Conservation (phyloP, 1,140 invertebrate genomes). For the Ganaspis sp. region DNA sequence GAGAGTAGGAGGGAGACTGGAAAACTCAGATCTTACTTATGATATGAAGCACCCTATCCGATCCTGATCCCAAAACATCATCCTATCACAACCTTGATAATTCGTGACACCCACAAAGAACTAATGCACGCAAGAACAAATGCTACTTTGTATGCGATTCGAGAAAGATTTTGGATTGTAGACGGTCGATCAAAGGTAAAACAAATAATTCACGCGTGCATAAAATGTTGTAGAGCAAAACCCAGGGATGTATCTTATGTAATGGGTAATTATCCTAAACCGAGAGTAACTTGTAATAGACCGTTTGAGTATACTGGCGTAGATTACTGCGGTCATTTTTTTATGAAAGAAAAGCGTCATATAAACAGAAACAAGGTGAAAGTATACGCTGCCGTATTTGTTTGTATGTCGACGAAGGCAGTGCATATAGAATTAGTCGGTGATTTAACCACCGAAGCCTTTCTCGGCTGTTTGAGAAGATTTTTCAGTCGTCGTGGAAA, state of each 20-base stretch:
- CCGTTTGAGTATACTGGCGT: not conserved
- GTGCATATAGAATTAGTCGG: not conserved
- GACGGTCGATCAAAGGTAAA: not conserved
- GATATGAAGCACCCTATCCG: not conserved
- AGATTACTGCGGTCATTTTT: not conserved
- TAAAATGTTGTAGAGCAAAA: not conserved
- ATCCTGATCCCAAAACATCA: not conserved
- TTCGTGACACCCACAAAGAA: not conserved
- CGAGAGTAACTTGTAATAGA: not conserved
- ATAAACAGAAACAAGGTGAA: not conserved
- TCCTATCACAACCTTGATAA: not conserved
- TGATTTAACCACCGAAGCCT: not conserved
- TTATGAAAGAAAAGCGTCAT: not conserved
- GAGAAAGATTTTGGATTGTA: not conserved
- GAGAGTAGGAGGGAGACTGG: not conserved
- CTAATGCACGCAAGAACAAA: not conserved
- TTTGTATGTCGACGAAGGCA: not conserved
- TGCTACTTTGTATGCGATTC: not conserved
- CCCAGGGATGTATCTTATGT: not conserved
- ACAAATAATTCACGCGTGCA: not conserved
- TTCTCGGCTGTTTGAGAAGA: not conserved
- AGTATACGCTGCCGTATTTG: not conserved
- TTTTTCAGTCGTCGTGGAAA: constrained; percentile 38
- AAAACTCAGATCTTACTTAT: not conserved
- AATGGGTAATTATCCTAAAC: not conserved